Evolutionary conservation across 2,113 vertebrate genomes (phyloP).

Genomic region (Entomyzon cyanotis): DNA sequence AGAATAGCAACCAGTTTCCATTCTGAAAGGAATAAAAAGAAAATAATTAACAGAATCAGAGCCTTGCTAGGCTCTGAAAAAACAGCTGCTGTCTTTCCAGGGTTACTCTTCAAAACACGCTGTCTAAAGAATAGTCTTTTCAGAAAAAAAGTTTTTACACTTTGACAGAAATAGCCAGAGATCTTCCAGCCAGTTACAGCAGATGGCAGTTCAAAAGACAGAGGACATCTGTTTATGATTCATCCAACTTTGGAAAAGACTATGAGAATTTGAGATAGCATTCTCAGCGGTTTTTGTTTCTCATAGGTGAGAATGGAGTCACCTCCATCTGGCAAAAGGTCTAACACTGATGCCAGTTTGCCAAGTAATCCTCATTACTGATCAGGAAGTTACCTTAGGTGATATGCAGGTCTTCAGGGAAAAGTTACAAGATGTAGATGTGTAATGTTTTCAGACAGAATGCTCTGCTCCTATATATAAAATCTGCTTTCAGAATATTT

Average conservation of each 20-base stretch:
- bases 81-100: constrained; percentile 2
- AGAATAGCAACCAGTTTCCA: background rate
- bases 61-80: background rate
- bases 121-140: background rate
- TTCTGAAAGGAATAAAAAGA: background rate
- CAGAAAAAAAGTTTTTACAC: background rate
- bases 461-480: background rate
- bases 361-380: background rate
- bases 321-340: background rate
- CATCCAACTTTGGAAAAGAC: constrained; percentile 9
- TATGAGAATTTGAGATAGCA: background rate
- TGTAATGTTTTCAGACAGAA: background rate
- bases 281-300: background rate
- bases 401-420: background rate
- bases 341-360: background rate
- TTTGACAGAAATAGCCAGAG: constrained; percentile 40
- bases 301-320: background rate
- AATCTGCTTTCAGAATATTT: background rate
- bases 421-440: background rate
- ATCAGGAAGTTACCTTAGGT: background rate
- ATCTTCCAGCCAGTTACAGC: constrained; percentile 26
- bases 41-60: background rate
- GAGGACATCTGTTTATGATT: constrained; percentile 41
- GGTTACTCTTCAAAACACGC: background rate
- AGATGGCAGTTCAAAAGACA: constrained; percentile 54